phyloP scores from a whole-genome alignment of 2,797 vertebrate species.

The Gymnothorax reevesii region DNA sequence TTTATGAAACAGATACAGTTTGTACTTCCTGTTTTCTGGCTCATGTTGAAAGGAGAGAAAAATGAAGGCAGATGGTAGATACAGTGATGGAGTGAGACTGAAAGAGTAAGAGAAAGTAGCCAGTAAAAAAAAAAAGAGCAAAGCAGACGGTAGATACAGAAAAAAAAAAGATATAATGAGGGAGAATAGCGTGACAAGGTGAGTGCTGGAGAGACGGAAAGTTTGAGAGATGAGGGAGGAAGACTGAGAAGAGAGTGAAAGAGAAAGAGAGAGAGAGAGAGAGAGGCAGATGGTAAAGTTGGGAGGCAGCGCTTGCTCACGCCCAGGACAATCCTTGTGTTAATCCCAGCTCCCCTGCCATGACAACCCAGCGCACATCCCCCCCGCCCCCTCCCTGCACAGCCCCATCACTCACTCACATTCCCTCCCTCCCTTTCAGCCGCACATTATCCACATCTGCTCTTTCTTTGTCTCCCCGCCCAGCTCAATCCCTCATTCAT shows the following conservation, averaged over 20 bases:
- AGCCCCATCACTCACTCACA: neutral
- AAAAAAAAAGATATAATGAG: neutral
- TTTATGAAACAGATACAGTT: neutral
- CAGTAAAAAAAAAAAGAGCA: neutral
- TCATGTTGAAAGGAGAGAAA: neutral
- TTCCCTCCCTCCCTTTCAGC: slow-evolving; percentile 17
- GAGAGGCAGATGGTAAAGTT: slow-evolving; percentile 32
- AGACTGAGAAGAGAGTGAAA: neutral
- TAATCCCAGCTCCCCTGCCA: slow-evolving; percentile 14
- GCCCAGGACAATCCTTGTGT: slow-evolving; percentile 12
- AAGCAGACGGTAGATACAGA: slow-evolving; percentile 7
- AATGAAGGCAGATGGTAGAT: slow-evolving; percentile 2
- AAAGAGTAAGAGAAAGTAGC: neutral
- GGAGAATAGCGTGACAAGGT: neutral
- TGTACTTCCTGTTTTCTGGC: neutral
- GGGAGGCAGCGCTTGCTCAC: slow-evolving; percentile 14
- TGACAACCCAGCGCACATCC: slow-evolving; percentile 21
- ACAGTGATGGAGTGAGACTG: neutral
- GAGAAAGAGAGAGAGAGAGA: slow-evolving; percentile 9
- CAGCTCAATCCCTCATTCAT: neutral
- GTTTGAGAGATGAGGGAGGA: neutral
- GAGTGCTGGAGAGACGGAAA: neutral
- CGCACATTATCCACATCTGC: slow-evolving; percentile 29
- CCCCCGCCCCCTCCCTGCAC: slow-evolving; percentile 15
- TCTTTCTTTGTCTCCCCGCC: slow-evolving; percentile 20